A percentile compares a stretch with the other conserved stretches of the same genome.
Evolutionary conservation across 2,797 vertebrate species (phyloP).

Genomic region (Sandelia bainsii): DNA sequence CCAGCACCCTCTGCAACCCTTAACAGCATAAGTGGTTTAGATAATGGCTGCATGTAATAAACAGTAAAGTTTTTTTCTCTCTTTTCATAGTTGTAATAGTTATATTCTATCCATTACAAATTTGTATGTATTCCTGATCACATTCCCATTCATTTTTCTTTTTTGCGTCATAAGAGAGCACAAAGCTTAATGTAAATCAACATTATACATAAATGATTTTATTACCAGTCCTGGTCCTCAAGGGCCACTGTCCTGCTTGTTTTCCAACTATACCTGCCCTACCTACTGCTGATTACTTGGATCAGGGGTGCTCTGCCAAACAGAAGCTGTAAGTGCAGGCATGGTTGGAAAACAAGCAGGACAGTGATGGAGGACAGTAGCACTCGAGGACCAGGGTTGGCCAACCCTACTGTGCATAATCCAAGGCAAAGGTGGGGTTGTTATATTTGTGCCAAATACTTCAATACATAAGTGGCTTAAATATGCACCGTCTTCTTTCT

Average conservation of each 20-base stretch:
- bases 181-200: conserved; percentile 15
- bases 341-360: no score
- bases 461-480: conserved; percentile 53
- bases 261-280: no score
- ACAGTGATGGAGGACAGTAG: no score
- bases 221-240: no score
- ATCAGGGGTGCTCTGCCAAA: no score
- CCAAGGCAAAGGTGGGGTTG: conserved; percentile 37
- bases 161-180: conserved; percentile 13
- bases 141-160: neutral
- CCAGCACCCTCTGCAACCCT: no score
- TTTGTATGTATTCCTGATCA: conserved; percentile 13
- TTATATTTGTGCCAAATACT: conserved; percentile 36
- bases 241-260: no score
- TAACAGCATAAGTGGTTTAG: no score
- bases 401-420: conserved; percentile 51
- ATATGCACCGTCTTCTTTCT: conserved; percentile 44
- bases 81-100: neutral
- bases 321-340: no score
- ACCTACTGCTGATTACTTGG: no score
- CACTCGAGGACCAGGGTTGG: no score
- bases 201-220: conserved; percentile 69
- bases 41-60: no score
- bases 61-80: neutral
- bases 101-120: conserved; percentile 9